phyloP scores from a whole-genome alignment of 2,888 invertebrate genomes.

The Empis stercorea region DNA sequence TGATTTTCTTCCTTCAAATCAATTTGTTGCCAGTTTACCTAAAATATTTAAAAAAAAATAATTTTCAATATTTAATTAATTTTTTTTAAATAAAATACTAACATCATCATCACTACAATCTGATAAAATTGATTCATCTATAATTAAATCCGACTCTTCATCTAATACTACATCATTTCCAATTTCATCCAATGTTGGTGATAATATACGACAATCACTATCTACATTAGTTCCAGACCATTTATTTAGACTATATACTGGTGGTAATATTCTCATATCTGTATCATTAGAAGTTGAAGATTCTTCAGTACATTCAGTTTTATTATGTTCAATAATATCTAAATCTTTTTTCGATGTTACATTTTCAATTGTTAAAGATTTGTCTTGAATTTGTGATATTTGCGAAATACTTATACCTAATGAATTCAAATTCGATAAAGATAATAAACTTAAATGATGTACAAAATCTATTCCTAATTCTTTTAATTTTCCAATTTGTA shows the following conservation, averaged over 20 bases:
- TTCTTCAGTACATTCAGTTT: too few species aligned
- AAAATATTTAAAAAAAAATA: neutral
- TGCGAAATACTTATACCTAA: neutral
- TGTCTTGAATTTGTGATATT: neutral
- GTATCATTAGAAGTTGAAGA: neutral
- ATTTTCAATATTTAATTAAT: neutral
- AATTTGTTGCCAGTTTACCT: neutral
- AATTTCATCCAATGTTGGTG: neutral
- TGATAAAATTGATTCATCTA: neutral
- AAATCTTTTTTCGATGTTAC: neutral
- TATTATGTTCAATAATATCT: too few species aligned
- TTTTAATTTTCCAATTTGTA: neutral
- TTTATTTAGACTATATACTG: neutral
- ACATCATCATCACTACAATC: neutral
- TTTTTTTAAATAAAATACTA: neutral
- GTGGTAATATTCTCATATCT: neutral
- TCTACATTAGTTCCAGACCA: neutral
- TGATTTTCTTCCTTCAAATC: neutral
- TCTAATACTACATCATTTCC: neutral
- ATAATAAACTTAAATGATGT: neutral
- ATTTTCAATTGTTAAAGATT: neutral
- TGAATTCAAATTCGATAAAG: neutral
- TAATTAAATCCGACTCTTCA: neutral
- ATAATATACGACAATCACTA: neutral
- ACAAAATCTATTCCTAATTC: neutral